Conservation (phyloP, 2,113 vertebrate genomes). For the Oncorhynchus keta region DNA sequence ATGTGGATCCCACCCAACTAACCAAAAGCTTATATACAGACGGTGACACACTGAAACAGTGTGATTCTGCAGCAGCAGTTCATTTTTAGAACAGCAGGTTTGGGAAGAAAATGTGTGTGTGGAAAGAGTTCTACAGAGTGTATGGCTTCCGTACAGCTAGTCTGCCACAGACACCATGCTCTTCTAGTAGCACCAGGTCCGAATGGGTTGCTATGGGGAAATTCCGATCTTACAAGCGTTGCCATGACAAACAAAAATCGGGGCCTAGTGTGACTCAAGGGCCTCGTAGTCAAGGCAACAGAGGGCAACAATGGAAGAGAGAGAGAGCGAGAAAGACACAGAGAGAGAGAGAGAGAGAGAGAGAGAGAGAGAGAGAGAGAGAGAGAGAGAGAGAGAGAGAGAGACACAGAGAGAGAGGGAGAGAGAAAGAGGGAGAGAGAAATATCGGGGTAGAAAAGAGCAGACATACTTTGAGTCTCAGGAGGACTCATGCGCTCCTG, state of each 20-base stretch:
- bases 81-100: conserved; percentile 14
- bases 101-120: conserved; percentile 25
- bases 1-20: conserved; percentile 20
- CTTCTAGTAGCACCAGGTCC: conserved; percentile 60
- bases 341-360: too few species aligned
- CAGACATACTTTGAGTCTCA: conserved; percentile 23
- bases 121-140: background rate
- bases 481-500: conserved; percentile 11
- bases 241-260: conserved; percentile 72
- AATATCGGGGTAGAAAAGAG: conserved; percentile 8
- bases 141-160: conserved; percentile 1
- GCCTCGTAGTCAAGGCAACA: conserved; percentile 59
- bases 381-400: too few species aligned
- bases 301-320: conserved; percentile 54
- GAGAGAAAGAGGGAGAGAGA: background rate
- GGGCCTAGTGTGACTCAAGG: conserved; percentile 16
- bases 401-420: too few species aligned
- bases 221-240: conserved; percentile 58
- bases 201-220: conserved; percentile 61
- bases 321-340: conserved; percentile 10
- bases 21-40: conserved; percentile 25
- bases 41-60: conserved; percentile 19
- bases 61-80: background rate
- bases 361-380: too few species aligned
- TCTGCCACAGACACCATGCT: conserved; percentile 23